These are phyloP conservation scores for Scatophagus argus DNA, from an alignment of 2,113 vertebrate species.

Conservation along the genomic window DNA sequence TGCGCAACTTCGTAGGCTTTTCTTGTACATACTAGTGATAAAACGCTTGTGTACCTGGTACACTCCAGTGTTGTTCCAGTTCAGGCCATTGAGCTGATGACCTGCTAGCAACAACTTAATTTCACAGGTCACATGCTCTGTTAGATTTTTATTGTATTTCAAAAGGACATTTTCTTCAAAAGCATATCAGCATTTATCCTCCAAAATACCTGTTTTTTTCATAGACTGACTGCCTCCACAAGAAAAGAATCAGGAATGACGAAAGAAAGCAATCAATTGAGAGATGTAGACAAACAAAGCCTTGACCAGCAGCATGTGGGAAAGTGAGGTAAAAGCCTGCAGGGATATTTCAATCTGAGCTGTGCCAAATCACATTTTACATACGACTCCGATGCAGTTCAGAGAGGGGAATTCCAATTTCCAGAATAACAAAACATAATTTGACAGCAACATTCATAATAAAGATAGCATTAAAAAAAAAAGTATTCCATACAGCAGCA, in stretches of 20 bases:
- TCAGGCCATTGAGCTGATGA: neutral
- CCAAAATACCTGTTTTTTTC: conserved; percentile 15
- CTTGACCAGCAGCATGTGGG: conserved; percentile 32
- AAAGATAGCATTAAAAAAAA: conserved; percentile 37
- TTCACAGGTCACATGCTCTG: conserved; percentile 6
- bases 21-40: neutral
- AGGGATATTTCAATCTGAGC: conserved; percentile 37
- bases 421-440: conserved; percentile 52
- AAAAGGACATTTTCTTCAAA: conserved; percentile 29
- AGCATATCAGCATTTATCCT: conserved; percentile 30
- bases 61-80: neutral
- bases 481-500: conserved; percentile 21
- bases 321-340: conserved; percentile 33
- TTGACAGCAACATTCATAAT: conserved; percentile 47
- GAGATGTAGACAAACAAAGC: conserved; percentile 32
- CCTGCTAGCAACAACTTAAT: conserved; percentile 9
- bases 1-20: too few species aligned
- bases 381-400: conserved; percentile 21
- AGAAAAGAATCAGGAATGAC: conserved; percentile 20
- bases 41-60: neutral
- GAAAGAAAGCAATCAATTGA: conserved; percentile 27
- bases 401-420: conserved; percentile 38
- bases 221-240: conserved; percentile 7
- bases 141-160: conserved; percentile 6
- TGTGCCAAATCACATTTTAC: conserved; percentile 50